Percentiles rank a stretch among this genome's conserved stretches.
phyloP scores from a whole-genome alignment of 2,113 vertebrate genomes.

The Perca flavescens region DNA sequence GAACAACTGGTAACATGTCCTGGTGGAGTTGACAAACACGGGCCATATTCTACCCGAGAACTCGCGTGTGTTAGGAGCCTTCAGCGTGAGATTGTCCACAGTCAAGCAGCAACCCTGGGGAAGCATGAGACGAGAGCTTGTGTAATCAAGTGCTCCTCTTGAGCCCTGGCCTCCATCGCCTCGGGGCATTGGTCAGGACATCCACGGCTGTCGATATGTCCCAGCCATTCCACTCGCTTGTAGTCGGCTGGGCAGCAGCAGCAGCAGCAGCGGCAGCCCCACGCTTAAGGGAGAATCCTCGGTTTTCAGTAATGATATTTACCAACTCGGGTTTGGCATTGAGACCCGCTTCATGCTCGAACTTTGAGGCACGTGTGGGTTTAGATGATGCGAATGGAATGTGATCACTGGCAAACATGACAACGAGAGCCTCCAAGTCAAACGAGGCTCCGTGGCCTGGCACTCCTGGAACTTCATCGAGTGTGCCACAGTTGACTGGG shows the following conservation, averaged over 20 bases:
- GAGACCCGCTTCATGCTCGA: no score
- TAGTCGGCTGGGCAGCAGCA: background rate
- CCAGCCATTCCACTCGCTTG: background rate
- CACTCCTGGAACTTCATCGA: background rate
- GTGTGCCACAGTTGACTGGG: background rate
- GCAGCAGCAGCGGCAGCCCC: no score
- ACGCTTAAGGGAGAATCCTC: background rate
- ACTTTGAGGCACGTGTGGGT: no score
- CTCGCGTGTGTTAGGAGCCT: background rate
- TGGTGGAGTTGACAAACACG: background rate
- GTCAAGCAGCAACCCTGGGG: background rate
- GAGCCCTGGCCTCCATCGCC: background rate
- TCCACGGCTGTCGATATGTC: background rate
- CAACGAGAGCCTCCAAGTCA: background rate
- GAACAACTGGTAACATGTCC: background rate
- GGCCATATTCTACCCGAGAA: background rate
- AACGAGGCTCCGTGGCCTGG: accelerated
- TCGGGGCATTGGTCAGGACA: background rate
- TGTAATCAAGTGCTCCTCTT: background rate
- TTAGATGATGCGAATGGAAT: no score
- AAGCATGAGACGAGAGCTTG: background rate
- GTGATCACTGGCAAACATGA: background rate
- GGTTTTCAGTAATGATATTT: background rate
- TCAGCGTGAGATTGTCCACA: background rate
- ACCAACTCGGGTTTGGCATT: background rate